Evolutionary conservation across 2,888 invertebrate genomes (phyloP).

Genomic region (Myopa tessellatipennis): DNA sequence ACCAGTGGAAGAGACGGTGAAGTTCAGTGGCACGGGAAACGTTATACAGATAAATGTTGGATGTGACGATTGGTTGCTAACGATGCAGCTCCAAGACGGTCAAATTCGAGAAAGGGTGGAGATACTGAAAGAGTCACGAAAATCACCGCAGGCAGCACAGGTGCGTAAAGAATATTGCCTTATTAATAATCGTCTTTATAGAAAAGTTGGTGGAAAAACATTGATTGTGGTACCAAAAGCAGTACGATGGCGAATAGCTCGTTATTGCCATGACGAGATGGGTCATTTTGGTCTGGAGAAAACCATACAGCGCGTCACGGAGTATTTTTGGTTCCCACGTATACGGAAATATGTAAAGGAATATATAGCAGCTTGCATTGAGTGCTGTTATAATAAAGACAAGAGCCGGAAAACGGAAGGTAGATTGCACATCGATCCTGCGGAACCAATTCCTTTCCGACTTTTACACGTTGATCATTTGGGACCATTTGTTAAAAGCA

Average conservation of each 20-base stretch:
- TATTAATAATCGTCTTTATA: constrained; percentile 38
- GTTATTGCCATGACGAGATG: constrained; percentile 44
- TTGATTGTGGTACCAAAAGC: constrained; percentile 45
- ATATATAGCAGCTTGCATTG: constrained; percentile 43
- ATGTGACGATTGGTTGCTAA: constrained; percentile 46
- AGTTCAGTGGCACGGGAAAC: background rate
- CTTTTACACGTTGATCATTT: constrained; percentile 43
- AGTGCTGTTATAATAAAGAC: constrained; percentile 40
- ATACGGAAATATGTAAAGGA: constrained; percentile 43
- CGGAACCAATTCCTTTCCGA: constrained; percentile 43
- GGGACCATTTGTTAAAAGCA: constrained; percentile 26
- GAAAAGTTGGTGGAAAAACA: constrained; percentile 7
- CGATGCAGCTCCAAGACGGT: constrained; percentile 46
- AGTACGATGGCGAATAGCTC: constrained; percentile 44
- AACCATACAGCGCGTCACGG: constrained; percentile 41
- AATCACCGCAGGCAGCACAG: constrained; percentile 39
- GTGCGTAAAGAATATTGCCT: constrained; percentile 39
- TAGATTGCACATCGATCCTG: constrained; percentile 30
- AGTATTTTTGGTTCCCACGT: constrained; percentile 47
- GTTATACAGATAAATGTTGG: constrained; percentile 34
- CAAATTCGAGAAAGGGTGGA: constrained; percentile 34
- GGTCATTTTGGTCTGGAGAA: constrained; percentile 47
- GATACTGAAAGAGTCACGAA: constrained; percentile 35
- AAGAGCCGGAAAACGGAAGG: constrained; percentile 36
- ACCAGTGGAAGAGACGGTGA: background rate